Conservation (phyloP, 2,113 vertebrate species). For the Salminus brasiliensis region DNA sequence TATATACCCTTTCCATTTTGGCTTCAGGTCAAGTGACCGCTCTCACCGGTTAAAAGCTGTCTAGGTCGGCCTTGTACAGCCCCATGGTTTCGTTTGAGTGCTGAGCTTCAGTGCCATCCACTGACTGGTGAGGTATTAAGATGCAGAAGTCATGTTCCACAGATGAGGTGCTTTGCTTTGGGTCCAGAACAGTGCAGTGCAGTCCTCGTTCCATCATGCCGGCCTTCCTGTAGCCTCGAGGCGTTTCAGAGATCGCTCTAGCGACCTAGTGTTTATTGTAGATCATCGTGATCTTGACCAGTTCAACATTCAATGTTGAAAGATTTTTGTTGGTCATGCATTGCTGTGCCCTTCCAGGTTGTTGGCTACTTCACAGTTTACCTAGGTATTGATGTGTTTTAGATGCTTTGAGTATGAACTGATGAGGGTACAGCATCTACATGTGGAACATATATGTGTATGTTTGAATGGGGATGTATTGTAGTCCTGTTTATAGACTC, state of each 20-base stretch:
- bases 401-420: no score
- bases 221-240: background rate
- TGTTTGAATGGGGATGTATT: no score
- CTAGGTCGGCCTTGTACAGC: background rate
- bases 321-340: no score
- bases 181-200: background rate
- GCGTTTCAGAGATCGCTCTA: background rate
- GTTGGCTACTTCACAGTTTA: no score
- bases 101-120: background rate
- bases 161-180: background rate
- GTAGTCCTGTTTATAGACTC: no score
- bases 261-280: background rate
- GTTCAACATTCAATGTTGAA: no score
- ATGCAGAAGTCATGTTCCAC: background rate
- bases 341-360: no score
- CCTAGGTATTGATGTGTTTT: no score
- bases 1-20: background rate
- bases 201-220: constrained; percentile 2
- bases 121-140: background rate
- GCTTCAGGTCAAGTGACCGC: background rate
- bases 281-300: no score
- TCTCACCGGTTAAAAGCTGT: background rate
- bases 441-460: no score
- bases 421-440: no score
- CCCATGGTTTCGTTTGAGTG: background rate